Evolutionary conservation across 2,797 vertebrate genomes (phyloP).

Genomic region (Oreochromis grahami): DNA sequence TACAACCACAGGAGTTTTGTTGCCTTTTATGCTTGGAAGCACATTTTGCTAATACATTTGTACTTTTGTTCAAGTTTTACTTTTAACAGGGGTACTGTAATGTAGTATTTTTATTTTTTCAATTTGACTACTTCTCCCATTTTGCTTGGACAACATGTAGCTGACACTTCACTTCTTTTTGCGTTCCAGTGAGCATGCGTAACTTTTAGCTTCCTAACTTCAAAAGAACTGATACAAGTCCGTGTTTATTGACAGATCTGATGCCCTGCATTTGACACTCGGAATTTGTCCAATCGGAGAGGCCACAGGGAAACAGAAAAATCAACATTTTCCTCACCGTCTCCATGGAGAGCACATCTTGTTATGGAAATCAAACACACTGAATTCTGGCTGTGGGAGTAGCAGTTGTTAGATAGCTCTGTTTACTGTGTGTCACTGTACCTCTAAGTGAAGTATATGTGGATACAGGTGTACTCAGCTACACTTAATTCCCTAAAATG

Average conservation of each 20-base stretch:
- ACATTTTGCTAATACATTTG: not conserved
- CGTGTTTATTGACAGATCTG: slow-evolving; percentile 28
- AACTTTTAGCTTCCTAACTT: slow-evolving; percentile 3
- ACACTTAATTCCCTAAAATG: not conserved
- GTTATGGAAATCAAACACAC: slow-evolving; percentile 50
- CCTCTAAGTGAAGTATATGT: slow-evolving; percentile 1
- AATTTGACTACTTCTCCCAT: not conserved
- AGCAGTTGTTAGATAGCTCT: slow-evolving; percentile 42
- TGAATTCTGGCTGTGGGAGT: slow-evolving; percentile 5
- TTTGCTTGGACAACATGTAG: not conserved
- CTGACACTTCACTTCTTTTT: not conserved
- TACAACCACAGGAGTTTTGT: not conserved
- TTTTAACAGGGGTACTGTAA: not conserved
- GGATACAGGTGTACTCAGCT: slow-evolving; percentile 7
- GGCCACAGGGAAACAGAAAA: slow-evolving; percentile 34
- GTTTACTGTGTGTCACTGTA: slow-evolving; percentile 50
- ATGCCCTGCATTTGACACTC: slow-evolving; percentile 34
- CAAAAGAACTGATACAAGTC: not conserved
- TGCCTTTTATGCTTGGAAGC: not conserved
- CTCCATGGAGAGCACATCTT: slow-evolving; percentile 47
- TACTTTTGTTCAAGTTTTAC: not conserved
- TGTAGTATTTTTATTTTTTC: not conserved
- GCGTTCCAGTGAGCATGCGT: not conserved
- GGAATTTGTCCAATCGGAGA: slow-evolving; percentile 18
- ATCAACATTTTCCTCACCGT: slow-evolving; percentile 37